Percentiles rank a stretch among this genome's conserved stretches.
These are phyloP conservation scores for Rhynchonema sp. DNA, from an alignment of 2,888 invertebrate species.

Conservation along the genomic window DNA sequence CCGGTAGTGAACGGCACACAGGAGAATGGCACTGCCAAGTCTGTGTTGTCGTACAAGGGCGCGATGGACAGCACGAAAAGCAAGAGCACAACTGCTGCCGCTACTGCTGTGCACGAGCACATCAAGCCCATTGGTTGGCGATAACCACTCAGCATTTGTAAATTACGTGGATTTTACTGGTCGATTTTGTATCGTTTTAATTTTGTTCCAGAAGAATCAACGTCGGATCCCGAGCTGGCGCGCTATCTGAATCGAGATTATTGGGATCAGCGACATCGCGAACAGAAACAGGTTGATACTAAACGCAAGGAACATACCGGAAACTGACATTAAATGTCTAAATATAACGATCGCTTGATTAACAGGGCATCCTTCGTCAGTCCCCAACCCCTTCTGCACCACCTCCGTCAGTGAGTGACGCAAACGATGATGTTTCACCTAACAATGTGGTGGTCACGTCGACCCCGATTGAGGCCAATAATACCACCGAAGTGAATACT, in stretches of 20 bases:
- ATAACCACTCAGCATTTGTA: too few species aligned
- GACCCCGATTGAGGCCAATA: too few species aligned
- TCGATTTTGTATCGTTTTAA: too few species aligned
- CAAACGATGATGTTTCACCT: too few species aligned
- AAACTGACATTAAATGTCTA: conserved; percentile 1
- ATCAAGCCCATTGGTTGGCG: too few species aligned
- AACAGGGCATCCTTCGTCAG: too few species aligned
- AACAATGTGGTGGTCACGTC: too few species aligned
- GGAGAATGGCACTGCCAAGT: not conserved
- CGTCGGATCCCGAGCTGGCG: too few species aligned
- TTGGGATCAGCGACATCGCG: conserved; percentile 54
- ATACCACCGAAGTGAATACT: too few species aligned
- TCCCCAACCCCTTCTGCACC: conserved; percentile 9
- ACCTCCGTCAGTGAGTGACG: not conserved
- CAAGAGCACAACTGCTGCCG: not conserved
- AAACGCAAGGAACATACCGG: not conserved
- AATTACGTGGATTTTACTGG: too few species aligned
- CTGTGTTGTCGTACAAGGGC: conserved; percentile 7
- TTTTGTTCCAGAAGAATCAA: too few species aligned
- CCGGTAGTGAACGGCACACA: not conserved
- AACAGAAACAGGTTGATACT: conserved; percentile 1
- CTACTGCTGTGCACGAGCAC: not conserved
- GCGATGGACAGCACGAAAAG: conserved; percentile 5
- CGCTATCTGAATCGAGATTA: conserved; percentile 77
- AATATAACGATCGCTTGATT: too few species aligned